These are phyloP conservation scores for Acanthococcus lagerstroemiae DNA, from an alignment of 2,888 invertebrate species.

Conservation along the genomic window DNA sequence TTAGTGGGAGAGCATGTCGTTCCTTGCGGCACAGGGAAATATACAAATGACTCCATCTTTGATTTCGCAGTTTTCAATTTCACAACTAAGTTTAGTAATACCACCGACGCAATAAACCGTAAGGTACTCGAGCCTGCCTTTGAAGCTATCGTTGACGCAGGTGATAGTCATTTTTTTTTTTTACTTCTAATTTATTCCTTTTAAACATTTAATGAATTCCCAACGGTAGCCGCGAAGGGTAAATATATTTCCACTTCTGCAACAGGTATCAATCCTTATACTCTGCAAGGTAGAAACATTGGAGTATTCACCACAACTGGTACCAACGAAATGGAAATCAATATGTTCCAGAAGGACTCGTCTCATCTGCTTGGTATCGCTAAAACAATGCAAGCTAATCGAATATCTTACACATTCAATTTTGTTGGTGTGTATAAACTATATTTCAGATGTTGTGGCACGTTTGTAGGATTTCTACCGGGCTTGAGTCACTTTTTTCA, in stretches of 20 bases:
- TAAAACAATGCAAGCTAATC: constrained; percentile 52
- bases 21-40: constrained; percentile 41
- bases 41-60: constrained; percentile 41
- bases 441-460: too few relatives aligned
- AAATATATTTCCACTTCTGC: too few relatives aligned
- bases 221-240: too few relatives aligned
- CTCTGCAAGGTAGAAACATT: constrained; percentile 43
- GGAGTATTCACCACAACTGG: constrained; percentile 44
- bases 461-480: not conserved
- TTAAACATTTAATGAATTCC: too few relatives aligned
- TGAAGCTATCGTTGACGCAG: constrained; percentile 46
- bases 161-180: constrained; percentile 36
- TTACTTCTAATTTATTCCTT: not conserved
- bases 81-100: constrained; percentile 43
- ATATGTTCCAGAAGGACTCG: not conserved
- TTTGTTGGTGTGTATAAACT: constrained; percentile 48
- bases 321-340: constrained; percentile 42
- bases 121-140: constrained; percentile 43
- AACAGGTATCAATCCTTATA: constrained; percentile 43
- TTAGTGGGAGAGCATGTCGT: constrained; percentile 27
- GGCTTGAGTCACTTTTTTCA: not conserved
- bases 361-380: constrained; percentile 53
- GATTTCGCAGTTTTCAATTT: constrained; percentile 46
- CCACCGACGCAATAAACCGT: constrained; percentile 45
- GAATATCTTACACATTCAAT: constrained; percentile 52